Conservation (phyloP, 1,140 invertebrate species). For the Danaus melanippus region DNA sequence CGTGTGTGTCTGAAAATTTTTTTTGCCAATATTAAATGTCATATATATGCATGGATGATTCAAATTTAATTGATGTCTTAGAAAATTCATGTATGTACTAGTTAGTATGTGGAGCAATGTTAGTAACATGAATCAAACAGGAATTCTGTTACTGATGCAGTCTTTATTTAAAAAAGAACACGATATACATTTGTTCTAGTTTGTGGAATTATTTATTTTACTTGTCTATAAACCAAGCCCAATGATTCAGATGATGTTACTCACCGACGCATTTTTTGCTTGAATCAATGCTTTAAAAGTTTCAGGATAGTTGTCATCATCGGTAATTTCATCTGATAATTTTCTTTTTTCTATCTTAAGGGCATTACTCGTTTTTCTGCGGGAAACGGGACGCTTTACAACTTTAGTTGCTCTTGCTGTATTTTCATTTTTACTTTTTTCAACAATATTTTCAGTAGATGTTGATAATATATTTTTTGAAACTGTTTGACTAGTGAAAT, state of each 20-base stretch:
- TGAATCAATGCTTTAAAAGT: constrained; percentile 65
- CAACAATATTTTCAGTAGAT: constrained; percentile 32
- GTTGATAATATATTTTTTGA: constrained; percentile 23
- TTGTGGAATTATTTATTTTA: constrained; percentile 17
- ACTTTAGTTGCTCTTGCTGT: constrained; percentile 30
- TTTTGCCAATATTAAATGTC: constrained; percentile 9
- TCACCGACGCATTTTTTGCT: constrained; percentile 65
- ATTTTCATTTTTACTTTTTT: constrained; percentile 12
- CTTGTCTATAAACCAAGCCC: constrained; percentile 14
- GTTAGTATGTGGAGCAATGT: constrained; percentile 23
- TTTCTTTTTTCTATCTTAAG: constrained; percentile 31
- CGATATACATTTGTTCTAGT: constrained; percentile 20
- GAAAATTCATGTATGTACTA: constrained; percentile 1
- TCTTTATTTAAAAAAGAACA: constrained; percentile 20
- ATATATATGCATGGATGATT: constrained; percentile 4
- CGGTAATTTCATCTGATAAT: constrained; percentile 52
- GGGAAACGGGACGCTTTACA: constrained; percentile 41
- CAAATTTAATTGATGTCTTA: constrained; percentile 1
- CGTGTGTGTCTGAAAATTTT: constrained; percentile 60
- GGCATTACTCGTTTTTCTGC: constrained; percentile 35
- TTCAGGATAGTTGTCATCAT: constrained; percentile 65
- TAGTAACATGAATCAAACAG: constrained; percentile 23
- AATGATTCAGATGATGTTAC: constrained; percentile 25
- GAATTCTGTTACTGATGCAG: constrained; percentile 19
- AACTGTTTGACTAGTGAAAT: constrained; percentile 47